A percentile compares a stretch with the other conserved stretches of the same genome.
Conservation (phyloP, 2,113 vertebrate genomes). For the Centropus bengalensis region DNA sequence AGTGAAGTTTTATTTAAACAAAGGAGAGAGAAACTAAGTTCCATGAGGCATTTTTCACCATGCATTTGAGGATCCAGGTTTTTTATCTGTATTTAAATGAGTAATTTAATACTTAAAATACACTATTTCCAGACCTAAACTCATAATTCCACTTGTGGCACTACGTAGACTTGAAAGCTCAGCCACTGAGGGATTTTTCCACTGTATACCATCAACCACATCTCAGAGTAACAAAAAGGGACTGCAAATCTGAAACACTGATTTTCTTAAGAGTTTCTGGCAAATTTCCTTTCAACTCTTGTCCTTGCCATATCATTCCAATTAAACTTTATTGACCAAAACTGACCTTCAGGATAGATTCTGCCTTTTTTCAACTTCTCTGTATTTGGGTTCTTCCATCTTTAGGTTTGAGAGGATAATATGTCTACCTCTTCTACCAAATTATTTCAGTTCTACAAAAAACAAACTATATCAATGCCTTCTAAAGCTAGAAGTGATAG, state of each 20-base stretch:
- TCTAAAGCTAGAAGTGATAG: background rate
- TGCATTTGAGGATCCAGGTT: background rate
- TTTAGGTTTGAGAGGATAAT: background rate
- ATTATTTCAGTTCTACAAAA: background rate
- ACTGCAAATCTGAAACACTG: background rate
- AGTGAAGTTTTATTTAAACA: background rate
- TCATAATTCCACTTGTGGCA: fast-evolving
- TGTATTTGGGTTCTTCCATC: background rate
- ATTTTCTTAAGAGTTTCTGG: background rate
- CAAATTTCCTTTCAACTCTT: background rate
- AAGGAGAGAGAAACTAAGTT: background rate
- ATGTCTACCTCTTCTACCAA: background rate
- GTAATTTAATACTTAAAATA: background rate
- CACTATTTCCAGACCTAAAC: background rate
- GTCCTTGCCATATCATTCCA: background rate
- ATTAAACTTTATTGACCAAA: background rate
- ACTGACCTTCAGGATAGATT: background rate
- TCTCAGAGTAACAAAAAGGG: background rate
- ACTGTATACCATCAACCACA: background rate
- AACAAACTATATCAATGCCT: background rate
- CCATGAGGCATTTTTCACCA: background rate
- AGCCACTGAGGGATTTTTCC: background rate
- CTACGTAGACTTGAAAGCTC: background rate
- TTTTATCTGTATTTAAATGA: background rate
- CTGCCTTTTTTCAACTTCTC: background rate